Evolutionary conservation across 23 tunicate species (phyloP).

Genomic region (Halocynthia roretzi): DNA sequence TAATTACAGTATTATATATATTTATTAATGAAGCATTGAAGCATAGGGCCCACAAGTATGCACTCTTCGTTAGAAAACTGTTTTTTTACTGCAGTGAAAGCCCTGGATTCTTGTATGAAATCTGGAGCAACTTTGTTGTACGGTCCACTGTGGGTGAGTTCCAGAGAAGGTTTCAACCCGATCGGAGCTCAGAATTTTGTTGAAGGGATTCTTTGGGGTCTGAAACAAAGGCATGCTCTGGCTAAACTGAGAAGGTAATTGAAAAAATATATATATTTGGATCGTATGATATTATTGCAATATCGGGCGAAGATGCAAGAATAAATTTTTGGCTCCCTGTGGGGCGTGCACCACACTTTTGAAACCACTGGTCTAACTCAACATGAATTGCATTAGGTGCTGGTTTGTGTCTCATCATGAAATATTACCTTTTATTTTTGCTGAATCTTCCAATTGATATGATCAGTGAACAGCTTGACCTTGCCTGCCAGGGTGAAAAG

Average conservation of each 20-base stretch:
- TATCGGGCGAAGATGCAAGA: no score
- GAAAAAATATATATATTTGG: not conserved
- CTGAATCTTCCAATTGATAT: not conserved
- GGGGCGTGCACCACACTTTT: no score
- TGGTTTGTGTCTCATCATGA: no score
- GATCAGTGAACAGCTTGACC: slow-evolving; percentile 32
- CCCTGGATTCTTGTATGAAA: slow-evolving; percentile 31
- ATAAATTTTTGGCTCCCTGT: no score
- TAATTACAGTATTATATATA: not conserved
- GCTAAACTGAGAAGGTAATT: slow-evolving; percentile 54
- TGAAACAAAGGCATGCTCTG: slow-evolving; percentile 26
- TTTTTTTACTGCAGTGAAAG: slow-evolving; percentile 32
- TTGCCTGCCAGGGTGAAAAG: slow-evolving; percentile 19
- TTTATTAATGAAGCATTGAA: no score
- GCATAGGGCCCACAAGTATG: no score
- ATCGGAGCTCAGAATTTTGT: slow-evolving; percentile 33
- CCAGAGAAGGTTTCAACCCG: slow-evolving; percentile 54
- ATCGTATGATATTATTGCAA: no score
- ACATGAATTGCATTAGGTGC: no score
- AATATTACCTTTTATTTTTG: no score
- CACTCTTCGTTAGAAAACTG: not conserved
- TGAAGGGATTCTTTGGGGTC: slow-evolving; percentile 24
- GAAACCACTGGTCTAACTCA: no score
- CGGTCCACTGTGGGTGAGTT: slow-evolving; percentile 75
- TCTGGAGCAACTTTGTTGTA: slow-evolving; percentile 17